A percentile compares a stretch with the other conserved stretches of the same genome.
Conservation (phyloP, 2,113 vertebrate species). For the Mellivora capensis region DNA sequence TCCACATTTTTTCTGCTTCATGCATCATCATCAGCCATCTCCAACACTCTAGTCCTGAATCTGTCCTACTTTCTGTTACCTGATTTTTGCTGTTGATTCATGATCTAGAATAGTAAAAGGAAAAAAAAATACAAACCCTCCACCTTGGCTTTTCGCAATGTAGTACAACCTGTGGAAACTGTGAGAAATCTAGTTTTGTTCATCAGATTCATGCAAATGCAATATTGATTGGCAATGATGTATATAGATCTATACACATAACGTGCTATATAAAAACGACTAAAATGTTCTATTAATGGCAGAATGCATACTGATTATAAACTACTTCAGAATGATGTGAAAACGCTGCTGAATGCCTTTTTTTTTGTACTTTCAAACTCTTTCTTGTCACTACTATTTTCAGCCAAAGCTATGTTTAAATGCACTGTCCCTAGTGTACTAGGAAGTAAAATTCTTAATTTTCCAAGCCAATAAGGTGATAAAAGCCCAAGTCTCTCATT, state of each 20-base stretch:
- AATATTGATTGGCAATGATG: conserved; percentile 49
- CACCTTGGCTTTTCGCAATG: conserved; percentile 11
- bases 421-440: neutral
- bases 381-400: neutral
- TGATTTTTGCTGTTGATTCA: conserved; percentile 57
- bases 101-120: conserved; percentile 51
- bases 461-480: conserved; percentile 22
- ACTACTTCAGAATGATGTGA: conserved; percentile 16
- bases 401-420: neutral
- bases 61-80: conserved; percentile 46
- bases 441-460: conserved; percentile 22
- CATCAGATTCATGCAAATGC: conserved; percentile 55
- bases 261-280: neutral
- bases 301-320: conserved; percentile 44
- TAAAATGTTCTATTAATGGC: conserved; percentile 36
- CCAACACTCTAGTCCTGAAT: conserved; percentile 39
- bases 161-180: conserved; percentile 7
- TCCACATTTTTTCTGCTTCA: conserved; percentile 46
- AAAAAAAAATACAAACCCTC: neutral
- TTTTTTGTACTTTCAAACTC: neutral
- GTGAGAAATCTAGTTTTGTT: conserved; percentile 36
- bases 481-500: neutral
- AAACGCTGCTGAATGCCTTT: conserved; percentile 4
- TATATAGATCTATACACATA: conserved; percentile 36
- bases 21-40: conserved; percentile 36